phyloP scores from a whole-genome alignment of 92 coral and sea anemone genomes.

The Epizoanthus stellaris region DNA sequence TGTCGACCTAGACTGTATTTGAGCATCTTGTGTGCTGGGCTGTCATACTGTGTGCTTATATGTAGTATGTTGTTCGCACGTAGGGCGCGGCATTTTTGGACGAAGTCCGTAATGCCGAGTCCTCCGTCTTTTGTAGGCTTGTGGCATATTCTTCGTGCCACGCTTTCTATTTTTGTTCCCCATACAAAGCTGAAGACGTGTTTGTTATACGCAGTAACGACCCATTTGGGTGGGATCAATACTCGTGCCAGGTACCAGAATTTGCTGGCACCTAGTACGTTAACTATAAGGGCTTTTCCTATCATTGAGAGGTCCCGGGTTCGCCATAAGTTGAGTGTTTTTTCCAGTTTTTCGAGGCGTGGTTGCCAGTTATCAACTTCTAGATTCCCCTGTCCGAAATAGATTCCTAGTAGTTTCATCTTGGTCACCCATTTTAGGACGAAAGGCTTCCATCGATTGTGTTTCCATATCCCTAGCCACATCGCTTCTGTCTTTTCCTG shows the following conservation, averaged over 20 bases:
- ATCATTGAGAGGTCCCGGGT: background rate
- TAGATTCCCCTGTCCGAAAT: background rate
- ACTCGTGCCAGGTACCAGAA: background rate
- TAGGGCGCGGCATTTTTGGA: background rate
- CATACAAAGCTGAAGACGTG: background rate
- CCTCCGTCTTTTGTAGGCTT: background rate
- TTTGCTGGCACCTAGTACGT: background rate
- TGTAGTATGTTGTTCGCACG: too few species aligned
- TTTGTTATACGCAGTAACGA: background rate
- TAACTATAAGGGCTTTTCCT: background rate
- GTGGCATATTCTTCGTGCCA: background rate
- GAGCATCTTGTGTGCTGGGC: too few species aligned
- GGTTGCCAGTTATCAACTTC: background rate
- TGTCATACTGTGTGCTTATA: too few species aligned
- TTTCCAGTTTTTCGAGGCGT: background rate
- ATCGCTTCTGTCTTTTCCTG: background rate
- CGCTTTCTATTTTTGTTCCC: background rate
- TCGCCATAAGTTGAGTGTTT: background rate
- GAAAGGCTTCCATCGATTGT: background rate
- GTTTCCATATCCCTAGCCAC: background rate
- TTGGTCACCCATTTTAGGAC: background rate
- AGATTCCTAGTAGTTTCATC: background rate
- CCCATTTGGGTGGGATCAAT: background rate
- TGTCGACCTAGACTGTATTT: too few species aligned
- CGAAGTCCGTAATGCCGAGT: background rate